Evolutionary conservation across 2,797 vertebrate species (phyloP), one percentile per base, ranked within the genome.

Genomic region (Morus bassanus): DNA sequence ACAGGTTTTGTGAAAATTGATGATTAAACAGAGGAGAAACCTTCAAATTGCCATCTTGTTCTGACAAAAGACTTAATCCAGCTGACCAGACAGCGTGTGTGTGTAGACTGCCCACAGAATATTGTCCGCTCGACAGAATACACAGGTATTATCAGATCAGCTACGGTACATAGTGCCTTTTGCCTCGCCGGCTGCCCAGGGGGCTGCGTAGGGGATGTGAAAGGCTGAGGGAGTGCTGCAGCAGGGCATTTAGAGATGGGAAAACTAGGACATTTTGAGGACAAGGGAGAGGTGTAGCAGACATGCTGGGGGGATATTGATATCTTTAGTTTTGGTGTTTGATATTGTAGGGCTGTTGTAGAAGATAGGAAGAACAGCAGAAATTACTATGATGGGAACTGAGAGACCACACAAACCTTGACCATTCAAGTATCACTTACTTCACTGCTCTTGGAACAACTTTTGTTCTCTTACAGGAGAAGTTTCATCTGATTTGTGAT

Each of bases 261-360:
- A 84, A 37, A 78, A 13, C 22, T 25, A 22, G 28, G 76, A 17
- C 18, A 17, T 51, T 77, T 35, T 25, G 10, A 51, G 76, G n/a
- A 17, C 43, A 63, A 18, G 6, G 10, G 33, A n/a, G 24, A 88
- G 16, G 24, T 5, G 0, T 13, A 68, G 31, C 48, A 37, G 53
- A 24, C 0, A 0, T 68, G 31, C n/a, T 70, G 48, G 37, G 17
- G 18, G 6, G 13, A 54, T 80, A 60, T 5, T 3, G 18, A 13
- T 56, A n/a, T 31, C 37, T 50, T 24, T 63, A 63, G 27, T 80
- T n/a, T 76, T 56, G 15, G 6, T 39, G 22, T 68, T 78, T 78
- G 23, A 11, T 68, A 13, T 4, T 24, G 8, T 57, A 53, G 50
- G n/a, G 51, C 46, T 84, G 19, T 33, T 60, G 57, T 37, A 79